These are phyloP conservation scores for Meloe dianella DNA, from an alignment of 2,888 invertebrate genomes.

Conservation along the genomic window DNA sequence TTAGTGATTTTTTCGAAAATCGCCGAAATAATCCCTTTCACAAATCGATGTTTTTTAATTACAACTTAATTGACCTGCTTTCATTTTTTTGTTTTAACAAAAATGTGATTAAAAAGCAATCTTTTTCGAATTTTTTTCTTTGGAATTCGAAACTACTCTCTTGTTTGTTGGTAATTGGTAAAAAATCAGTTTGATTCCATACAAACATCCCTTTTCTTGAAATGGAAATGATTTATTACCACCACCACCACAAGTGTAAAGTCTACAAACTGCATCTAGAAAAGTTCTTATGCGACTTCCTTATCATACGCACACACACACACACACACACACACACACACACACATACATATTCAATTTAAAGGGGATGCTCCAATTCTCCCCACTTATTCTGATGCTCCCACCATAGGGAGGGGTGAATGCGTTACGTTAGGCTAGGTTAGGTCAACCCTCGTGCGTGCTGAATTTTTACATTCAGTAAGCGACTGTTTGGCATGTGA, in stretches of 20 bases:
- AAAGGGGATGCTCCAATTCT: conserved; percentile 53
- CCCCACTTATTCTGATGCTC: conserved; percentile 47
- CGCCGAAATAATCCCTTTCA: neutral
- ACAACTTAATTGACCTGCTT: neutral
- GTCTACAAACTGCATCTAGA: conserved; percentile 19
- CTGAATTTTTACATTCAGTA: conserved; percentile 55
- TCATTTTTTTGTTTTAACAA: no score
- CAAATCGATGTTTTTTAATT: neutral
- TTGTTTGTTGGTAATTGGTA: no score
- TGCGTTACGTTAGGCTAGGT: conserved; percentile 59
- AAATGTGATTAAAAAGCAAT: neutral
- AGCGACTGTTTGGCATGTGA: conserved; percentile 48
- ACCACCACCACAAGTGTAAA: conserved; percentile 24
- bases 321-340: neutral
- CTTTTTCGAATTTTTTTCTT: neutral
- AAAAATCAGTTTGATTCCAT: neutral
- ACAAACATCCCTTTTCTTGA: neutral
- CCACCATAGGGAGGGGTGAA: conserved; percentile 52
- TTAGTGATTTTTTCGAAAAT: neutral
- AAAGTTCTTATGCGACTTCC: conserved; percentile 3
- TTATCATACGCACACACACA: no score
- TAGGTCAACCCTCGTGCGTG: conserved; percentile 58
- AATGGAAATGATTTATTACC: conserved; percentile 23
- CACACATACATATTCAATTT: neutral
- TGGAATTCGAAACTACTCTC: neutral